Conservation (phyloP, 1,140 invertebrate species). For the Bombus impatiens region DNA sequence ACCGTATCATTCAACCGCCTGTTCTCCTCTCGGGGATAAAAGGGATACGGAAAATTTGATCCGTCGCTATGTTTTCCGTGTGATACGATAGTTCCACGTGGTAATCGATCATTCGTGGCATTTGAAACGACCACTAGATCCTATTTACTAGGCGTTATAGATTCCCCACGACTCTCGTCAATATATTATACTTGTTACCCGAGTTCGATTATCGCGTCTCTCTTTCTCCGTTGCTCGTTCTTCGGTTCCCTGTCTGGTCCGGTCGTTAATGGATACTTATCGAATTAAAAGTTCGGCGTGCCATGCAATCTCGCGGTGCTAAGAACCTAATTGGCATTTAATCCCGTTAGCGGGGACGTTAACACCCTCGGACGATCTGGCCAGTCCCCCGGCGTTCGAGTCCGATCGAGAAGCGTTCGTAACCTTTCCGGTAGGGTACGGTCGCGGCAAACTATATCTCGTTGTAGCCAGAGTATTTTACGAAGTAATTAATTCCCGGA, state of each 20-base stretch:
- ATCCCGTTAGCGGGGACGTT: slow-evolving; percentile 72
- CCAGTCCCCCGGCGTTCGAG: not conserved
- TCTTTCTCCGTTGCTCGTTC: not conserved
- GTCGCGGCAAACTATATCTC: not conserved
- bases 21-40: not conserved
- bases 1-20: not conserved
- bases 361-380: slow-evolving; percentile 56
- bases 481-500: slow-evolving; percentile 30
- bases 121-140: not conserved
- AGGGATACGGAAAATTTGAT: not conserved
- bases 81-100: not conserved
- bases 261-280: slow-evolving; percentile 70
- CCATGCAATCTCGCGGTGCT: slow-evolving; percentile 69
- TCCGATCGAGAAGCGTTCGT: not conserved
- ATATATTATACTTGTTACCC: slow-evolving; percentile 5
- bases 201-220: slow-evolving; percentile 25
- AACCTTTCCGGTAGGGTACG: too few relatives aligned
- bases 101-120: slow-evolving; percentile 13
- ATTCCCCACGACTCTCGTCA: not conserved
- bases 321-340: slow-evolving; percentile 76
- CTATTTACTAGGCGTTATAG: not conserved
- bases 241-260: not conserved
- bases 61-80: not conserved
- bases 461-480: not conserved
- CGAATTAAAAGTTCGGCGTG: slow-evolving; percentile 73